Base-by-base conservation (phyloP, 2,797 vertebrate genomes). In the Holocentrus rufus region DNA sequence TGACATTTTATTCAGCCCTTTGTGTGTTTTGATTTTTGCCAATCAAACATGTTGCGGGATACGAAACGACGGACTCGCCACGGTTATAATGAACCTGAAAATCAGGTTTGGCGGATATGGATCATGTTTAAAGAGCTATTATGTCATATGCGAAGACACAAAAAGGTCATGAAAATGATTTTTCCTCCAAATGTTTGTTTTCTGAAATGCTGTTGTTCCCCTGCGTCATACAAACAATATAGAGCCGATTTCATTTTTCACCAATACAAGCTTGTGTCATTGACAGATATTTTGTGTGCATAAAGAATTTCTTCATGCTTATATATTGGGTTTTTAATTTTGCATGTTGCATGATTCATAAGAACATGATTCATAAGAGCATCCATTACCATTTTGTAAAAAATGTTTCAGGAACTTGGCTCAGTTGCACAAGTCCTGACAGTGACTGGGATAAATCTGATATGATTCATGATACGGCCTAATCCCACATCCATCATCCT, bases 401-500 rank as follows among this genome's bases (percentile, higher is more conserved):
- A 66, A 64, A 27, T 76, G 50, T 70, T 77, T 76, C 61, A 59
- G 66, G 61, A 75, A 42, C 30, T 46, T 9, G 67, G 63, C 57
- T 78, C 58, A 71, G 61, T 62, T 56, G 64, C 63, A 72, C 14
- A 67, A 62, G 55, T 77, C 76, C 72, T 44, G 22, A 75, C 78
- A 69, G 74, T 77, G 69, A 77, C 71, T 53, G 63, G 57, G 44
- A 76, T 84, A 85, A 80, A 70, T 74, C n/a, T 74, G 77, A 88
- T 85, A 77, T 89, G 87, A 89, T 88, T 89, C 81, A 90, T 83
- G 82, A 83, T 76, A 58, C 61, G 46, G 75, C 59, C 75, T 86
- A 79, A 88, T 90, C 83, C 75, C 62, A 73, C 84, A 87, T 90
- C 86, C 72, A 86, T 90, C 89, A 87, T 82, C 73, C 80, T 56